These are phyloP conservation scores for Bucco capensis DNA, from an alignment of 2,113 vertebrate genomes.

Conservation along the genomic window DNA sequence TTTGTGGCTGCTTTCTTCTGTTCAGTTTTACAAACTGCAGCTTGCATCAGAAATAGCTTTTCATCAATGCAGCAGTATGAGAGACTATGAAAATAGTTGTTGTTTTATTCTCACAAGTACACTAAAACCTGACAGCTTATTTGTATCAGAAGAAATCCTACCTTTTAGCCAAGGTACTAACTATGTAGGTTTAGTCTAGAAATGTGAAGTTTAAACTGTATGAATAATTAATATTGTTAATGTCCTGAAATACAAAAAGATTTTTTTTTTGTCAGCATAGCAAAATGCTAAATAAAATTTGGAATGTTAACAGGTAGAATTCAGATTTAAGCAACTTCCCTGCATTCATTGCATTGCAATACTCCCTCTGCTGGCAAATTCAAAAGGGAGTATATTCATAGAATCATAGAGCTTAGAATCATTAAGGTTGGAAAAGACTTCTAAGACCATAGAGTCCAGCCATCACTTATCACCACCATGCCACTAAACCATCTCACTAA, in stretches of 20 bases:
- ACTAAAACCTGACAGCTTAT: not conserved
- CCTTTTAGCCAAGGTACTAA: not conserved
- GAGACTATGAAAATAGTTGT: not conserved
- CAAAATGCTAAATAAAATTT: not conserved
- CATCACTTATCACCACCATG: too few species aligned
- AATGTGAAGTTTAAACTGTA: not conserved
- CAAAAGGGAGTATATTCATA: not conserved
- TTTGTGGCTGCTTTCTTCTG: not conserved
- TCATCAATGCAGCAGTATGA: not conserved
- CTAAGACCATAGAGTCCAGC: too few species aligned
- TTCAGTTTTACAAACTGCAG: not conserved
- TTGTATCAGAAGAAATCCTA: not conserved
- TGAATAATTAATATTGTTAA: not conserved
- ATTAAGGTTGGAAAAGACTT: too few species aligned
- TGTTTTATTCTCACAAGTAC: not conserved
- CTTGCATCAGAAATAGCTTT: not conserved
- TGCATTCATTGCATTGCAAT: not conserved
- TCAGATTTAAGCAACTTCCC: not conserved
- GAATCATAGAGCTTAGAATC: too few species aligned
- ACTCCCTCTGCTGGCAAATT: constrained; percentile 37
- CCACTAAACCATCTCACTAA: too few species aligned
- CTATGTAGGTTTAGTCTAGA: not conserved
- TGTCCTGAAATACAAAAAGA: not conserved
- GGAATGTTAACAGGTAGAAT: not conserved
- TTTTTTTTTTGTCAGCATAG: accelerated